These are phyloP conservation scores for Hydractinia echinata DNA, from an alignment of 30 jellyfish, hydroid and myxozoan species.

Conservation along the genomic window DNA sequence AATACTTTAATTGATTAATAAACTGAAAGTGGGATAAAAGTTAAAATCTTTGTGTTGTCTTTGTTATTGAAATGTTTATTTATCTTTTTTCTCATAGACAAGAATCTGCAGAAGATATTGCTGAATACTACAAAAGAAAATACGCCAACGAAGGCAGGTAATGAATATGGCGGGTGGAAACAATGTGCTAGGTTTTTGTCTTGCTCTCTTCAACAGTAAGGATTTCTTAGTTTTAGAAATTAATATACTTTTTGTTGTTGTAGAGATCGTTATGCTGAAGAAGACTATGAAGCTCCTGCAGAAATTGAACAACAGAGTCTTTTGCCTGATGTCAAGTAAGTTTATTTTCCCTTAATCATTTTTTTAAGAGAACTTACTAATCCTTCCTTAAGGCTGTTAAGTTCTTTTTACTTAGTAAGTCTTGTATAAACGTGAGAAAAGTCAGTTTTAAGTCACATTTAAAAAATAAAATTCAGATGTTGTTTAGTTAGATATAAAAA, in stretches of 20 bases:
- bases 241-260: not conserved
- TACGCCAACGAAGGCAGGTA: slow-evolving; percentile 90
- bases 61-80: not conserved
- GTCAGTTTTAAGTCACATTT: too few species aligned
- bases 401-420: too few species aligned
- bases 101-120: slow-evolving; percentile 91
- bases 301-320: slow-evolving; percentile 93
- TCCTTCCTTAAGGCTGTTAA: too few species aligned
- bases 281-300: slow-evolving; percentile 75
- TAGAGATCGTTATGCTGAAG: slow-evolving; percentile 61
- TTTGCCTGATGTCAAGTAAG: slow-evolving; percentile 93
- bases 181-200: too few species aligned
- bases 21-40: too few species aligned
- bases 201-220: too few species aligned
- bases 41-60: too few species aligned
- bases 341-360: not conserved
- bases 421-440: too few species aligned
- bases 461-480: too few species aligned
- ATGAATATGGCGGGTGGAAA: not conserved
- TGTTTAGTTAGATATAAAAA: too few species aligned
- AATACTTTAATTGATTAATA: too few species aligned
- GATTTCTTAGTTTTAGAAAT: not conserved
- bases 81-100: slow-evolving; percentile 14
- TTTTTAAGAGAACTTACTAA: not conserved
- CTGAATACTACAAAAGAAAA: slow-evolving; percentile 77